Percentiles rank a stretch among this genome's conserved stretches.
Evolutionary conservation across 2,113 vertebrate species (phyloP).

Genomic region (Gadus chalcogrammus): DNA sequence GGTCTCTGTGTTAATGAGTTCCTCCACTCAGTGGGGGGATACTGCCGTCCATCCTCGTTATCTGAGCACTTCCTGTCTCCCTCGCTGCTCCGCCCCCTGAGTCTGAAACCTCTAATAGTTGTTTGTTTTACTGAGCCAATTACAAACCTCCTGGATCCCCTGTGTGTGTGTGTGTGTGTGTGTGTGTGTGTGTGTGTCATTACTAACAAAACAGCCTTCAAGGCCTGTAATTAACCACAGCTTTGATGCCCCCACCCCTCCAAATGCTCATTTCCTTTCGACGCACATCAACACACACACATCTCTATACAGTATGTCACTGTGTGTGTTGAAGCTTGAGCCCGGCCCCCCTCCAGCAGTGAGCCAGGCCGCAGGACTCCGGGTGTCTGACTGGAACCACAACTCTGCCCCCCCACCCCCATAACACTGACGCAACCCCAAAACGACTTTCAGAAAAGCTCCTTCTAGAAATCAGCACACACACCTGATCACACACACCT

Average conservation of each 20-base stretch:
- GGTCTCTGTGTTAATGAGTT: not conserved
- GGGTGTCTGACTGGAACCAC: too few species aligned
- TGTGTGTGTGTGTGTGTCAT: constrained; percentile 25
- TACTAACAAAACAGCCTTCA: constrained; percentile 46
- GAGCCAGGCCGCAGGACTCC: too few species aligned
- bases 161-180: not conserved
- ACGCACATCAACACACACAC: not conserved
- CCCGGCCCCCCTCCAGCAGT: not conserved
- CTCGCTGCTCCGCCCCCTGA: not conserved
- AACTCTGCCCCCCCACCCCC: too few species aligned
- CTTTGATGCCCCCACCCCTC: constrained; percentile 54
- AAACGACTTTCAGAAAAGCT: too few species aligned
- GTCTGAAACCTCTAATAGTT: not conserved
- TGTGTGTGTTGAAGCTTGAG: constrained; percentile 18
- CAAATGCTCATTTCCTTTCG: constrained; percentile 32
- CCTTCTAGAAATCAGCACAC: too few species aligned
- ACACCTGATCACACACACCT: too few species aligned
- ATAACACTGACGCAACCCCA: too few species aligned
- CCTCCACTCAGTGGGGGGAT: too few species aligned
- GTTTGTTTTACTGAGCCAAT: not conserved
- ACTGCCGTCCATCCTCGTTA: too few species aligned
- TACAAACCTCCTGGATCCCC: not conserved
- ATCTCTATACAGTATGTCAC: not conserved
- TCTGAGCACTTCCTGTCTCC: not conserved
- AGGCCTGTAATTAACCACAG: constrained; percentile 59